phyloP scores from a whole-genome alignment of 2,888 invertebrate species.

The Dolichopus griseipennis region DNA sequence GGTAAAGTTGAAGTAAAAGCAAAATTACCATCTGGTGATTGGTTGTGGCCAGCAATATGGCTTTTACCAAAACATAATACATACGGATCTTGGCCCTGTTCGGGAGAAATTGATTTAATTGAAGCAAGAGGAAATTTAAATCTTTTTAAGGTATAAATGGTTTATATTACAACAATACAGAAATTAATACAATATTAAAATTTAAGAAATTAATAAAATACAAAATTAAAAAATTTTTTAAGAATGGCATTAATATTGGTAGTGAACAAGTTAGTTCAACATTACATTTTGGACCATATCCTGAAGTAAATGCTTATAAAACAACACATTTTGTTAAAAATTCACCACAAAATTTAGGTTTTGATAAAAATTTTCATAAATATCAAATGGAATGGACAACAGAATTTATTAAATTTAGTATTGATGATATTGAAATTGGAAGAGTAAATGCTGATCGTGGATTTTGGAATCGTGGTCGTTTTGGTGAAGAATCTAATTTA shows the following conservation, averaged over 20 bases:
- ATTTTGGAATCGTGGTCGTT: slow-evolving; percentile 58
- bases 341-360: slow-evolving; percentile 21
- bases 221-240: neutral
- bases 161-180: neutral
- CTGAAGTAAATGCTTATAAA: slow-evolving; percentile 47
- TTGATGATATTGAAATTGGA: slow-evolving; percentile 49
- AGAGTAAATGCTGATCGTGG: slow-evolving; percentile 47
- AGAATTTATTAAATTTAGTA: slow-evolving; percentile 27
- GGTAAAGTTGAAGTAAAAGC: slow-evolving; percentile 57
- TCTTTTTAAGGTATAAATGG: slow-evolving; percentile 26
- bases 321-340: slow-evolving; percentile 33
- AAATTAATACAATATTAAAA: too few species aligned
- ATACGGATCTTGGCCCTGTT: slow-evolving; percentile 62
- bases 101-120: slow-evolving; percentile 63
- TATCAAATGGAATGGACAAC: slow-evolving; percentile 61
- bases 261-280: slow-evolving; percentile 52
- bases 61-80: slow-evolving; percentile 53
- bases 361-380: slow-evolving; percentile 46
- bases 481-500: slow-evolving; percentile 39
- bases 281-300: slow-evolving; percentile 59
- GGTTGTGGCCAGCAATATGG: slow-evolving; percentile 55
- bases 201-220: too few species aligned
- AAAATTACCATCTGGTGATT: slow-evolving; percentile 61
- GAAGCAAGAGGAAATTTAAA: slow-evolving; percentile 57
- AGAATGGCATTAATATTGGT: slow-evolving; percentile 50